Evolutionary conservation across 2,888 invertebrate genomes (phyloP), one percentile per base, ranked within the genome.

Genomic region (Coleophora deauratella): DNA sequence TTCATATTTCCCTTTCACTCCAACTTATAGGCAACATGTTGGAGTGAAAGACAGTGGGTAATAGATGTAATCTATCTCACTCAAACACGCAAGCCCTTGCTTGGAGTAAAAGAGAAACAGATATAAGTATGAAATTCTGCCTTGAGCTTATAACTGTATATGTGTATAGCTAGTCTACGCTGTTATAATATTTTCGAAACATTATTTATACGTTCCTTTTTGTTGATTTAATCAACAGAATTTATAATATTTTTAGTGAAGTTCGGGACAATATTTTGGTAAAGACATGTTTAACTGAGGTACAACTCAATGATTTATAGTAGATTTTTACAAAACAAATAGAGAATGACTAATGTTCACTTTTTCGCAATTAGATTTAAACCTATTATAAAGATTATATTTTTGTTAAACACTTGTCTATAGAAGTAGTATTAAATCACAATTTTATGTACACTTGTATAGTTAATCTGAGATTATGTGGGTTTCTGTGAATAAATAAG

Each of bases 401-500:
- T 49, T 48, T 50, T 51, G 45, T 51, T 47, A 49, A 43, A 43
- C 37, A 47, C 38, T 38, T 41, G 27, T 34, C 27, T 45, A 35
- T 45, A 41, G 37, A 27, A 6, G 15, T 39, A 39, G 41, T 42
- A 42, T 39, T 39, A 37, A 34, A 39, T 33, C 41, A 41, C 40
- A 32, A 44, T 47, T 54, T 57, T 65, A 52, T 66, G 59, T 69
- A 61, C 57, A 60, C 67, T 45, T 66, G 58, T 65, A 56, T 59
- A 62, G 65, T 71, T 62, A 49, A 21, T 21, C 21, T 59, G 54
- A 46, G 51, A 54, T 57, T 66, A 65, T 68, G 65, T 70, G 62
- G 65, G 68, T 67, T 71, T 71, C 66, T 66, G 63, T 62, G 71
- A 82, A 82, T 82, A 81, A 82, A 82, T 63, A 70, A 72, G 65